Conservation (phyloP, 64 coral and sea anemone genomes). For the Hydrozoanthus tunicans region DNA sequence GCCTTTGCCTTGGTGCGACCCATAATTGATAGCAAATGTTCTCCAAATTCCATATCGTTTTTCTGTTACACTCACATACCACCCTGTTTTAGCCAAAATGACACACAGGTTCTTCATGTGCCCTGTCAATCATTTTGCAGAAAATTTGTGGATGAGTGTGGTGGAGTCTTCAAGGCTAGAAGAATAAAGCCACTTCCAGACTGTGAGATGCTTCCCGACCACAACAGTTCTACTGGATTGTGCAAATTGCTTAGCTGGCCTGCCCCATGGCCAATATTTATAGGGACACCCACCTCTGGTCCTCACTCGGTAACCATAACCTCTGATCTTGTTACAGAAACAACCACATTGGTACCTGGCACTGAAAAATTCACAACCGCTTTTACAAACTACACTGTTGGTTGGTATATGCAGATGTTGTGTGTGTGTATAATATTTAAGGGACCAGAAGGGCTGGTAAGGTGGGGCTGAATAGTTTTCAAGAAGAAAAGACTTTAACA, state of each 20-base stretch:
- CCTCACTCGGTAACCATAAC: not conserved
- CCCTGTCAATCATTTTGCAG: constrained; percentile 72
- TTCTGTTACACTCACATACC: constrained; percentile 55
- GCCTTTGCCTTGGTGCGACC: constrained; percentile 30
- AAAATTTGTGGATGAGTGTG: constrained; percentile 55
- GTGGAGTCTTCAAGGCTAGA: not conserved
- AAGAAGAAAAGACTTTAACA: too few species aligned
- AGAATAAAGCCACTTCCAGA: not conserved
- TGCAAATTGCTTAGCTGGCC: constrained; percentile 72
- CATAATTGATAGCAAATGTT: constrained; percentile 61
- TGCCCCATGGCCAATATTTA: constrained; percentile 53
- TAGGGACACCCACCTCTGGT: constrained; percentile 1
- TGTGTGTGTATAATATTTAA: too few species aligned
- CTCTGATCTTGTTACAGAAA: not conserved
- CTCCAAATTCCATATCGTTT: constrained; percentile 62
- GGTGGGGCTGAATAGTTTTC: too few species aligned
- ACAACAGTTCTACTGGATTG: constrained; percentile 35
- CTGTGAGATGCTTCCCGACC: constrained; percentile 66
- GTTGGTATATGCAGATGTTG: not conserved
- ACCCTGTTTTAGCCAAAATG: constrained; percentile 47
- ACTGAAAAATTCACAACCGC: not conserved
- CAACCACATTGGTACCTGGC: not conserved
- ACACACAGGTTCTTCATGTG: constrained; percentile 51
- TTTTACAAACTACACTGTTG: not conserved
- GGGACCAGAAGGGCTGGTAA: too few species aligned